A percentile compares a stretch with the other conserved stretches of the same genome.
Evolutionary conservation across 2,797 vertebrate genomes (phyloP).

Genomic region (Rhodeus uyekii): DNA sequence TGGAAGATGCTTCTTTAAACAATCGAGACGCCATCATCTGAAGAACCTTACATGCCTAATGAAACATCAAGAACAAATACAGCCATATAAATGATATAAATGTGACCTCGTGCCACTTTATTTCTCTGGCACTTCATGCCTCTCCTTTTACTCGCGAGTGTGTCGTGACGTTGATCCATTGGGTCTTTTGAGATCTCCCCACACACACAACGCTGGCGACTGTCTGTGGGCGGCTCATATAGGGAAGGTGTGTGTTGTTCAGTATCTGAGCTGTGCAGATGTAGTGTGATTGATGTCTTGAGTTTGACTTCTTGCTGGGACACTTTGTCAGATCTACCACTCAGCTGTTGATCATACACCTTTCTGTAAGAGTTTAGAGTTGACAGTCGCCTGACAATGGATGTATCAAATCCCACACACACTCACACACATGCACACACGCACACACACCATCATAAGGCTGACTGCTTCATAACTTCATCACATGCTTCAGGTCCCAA

Average conservation of each 20-base stretch:
- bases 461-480: constrained; percentile 27
- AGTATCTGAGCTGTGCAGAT: constrained; percentile 68
- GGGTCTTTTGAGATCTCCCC: constrained; percentile 32
- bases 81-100: background rate
- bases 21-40: background rate
- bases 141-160: background rate
- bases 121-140: background rate
- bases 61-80: background rate
- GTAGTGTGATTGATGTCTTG: constrained; percentile 74
- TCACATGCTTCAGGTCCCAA: constrained; percentile 24
- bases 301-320: constrained; percentile 65
- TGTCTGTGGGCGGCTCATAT: constrained; percentile 29
- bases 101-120: background rate
- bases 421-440: constrained; percentile 35
- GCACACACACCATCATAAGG: background rate
- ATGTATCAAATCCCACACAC: constrained; percentile 64
- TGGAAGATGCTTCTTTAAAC: background rate
- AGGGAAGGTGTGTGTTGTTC: too few species aligned
- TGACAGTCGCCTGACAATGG: constrained; percentile 69
- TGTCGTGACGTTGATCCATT: constrained; percentile 40
- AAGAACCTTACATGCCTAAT: background rate
- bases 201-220: constrained; percentile 24
- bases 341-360: constrained; percentile 74
- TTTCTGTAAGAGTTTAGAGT: constrained; percentile 64
- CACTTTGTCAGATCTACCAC: constrained; percentile 68